Percentiles rank a stretch among this genome's conserved stretches.
These are phyloP conservation scores for Mimachlamys varia DNA, from an alignment of 2,888 invertebrate species.

Conservation along the genomic window DNA sequence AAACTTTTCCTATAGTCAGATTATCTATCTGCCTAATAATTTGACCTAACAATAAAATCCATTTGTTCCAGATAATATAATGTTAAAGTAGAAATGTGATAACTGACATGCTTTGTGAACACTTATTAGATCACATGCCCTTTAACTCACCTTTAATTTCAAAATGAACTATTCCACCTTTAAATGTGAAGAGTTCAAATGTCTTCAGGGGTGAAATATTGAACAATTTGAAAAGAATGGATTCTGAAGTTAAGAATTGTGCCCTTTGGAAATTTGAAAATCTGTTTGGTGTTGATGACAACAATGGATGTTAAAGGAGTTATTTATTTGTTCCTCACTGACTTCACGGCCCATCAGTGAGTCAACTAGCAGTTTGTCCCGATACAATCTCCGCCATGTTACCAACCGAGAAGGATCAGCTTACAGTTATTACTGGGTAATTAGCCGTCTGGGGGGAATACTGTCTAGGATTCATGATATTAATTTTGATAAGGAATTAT, in stretches of 20 bases:
- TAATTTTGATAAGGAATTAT: neutral
- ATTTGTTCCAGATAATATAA: no score
- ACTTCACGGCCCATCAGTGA: neutral
- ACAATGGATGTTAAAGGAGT: neutral
- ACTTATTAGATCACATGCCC: neutral
- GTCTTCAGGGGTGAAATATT: no score
- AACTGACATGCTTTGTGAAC: neutral
- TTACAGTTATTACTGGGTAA: neutral
- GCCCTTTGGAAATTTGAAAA: neutral
- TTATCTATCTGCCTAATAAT: no score
- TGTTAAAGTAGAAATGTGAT: no score
- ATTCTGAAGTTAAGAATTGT: neutral
- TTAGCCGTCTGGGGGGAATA: neutral
- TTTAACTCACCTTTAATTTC: no score
- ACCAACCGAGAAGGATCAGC: neutral
- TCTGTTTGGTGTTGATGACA: neutral
- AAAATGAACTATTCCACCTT: no score
- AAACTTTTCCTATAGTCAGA: no score
- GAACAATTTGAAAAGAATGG: neutral
- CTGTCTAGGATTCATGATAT: neutral
- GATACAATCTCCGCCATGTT: neutral
- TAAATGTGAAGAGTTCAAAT: no score
- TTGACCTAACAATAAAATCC: no score
- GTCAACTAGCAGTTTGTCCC: neutral
- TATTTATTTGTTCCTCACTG: neutral